These are phyloP conservation scores for Litocranius walleri DNA, from an alignment of 2,113 vertebrate species.

Conservation along the genomic window DNA sequence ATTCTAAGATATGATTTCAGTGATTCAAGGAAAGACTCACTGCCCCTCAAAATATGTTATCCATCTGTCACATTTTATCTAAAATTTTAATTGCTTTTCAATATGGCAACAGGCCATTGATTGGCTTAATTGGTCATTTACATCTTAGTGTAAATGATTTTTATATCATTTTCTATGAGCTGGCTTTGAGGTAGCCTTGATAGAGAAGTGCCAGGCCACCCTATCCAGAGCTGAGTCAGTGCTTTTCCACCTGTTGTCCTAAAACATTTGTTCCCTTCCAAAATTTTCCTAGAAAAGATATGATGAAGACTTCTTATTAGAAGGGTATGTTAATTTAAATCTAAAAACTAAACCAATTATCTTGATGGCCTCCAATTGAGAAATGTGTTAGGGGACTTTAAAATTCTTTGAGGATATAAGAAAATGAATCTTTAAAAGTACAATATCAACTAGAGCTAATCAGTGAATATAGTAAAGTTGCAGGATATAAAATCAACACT, in stretches of 20 bases:
- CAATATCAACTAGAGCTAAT: too few relatives aligned
- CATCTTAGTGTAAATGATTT: background rate
- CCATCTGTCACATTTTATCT: background rate
- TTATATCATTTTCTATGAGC: background rate
- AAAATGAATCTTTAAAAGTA: background rate
- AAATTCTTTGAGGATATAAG: background rate
- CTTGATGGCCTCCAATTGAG: background rate
- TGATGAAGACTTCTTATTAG: background rate
- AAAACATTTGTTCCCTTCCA: background rate
- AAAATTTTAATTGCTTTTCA: background rate
- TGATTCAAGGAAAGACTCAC: background rate
- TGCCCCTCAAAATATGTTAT: background rate
- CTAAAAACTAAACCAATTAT: background rate
- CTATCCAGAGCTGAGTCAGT: background rate
- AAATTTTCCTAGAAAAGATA: background rate
- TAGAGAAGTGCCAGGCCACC: background rate
- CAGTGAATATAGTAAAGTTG: too few relatives aligned
- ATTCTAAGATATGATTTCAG: background rate
- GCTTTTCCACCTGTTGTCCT: background rate
- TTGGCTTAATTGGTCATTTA: background rate
- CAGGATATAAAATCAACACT: too few relatives aligned
- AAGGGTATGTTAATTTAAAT: background rate
- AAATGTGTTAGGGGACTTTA: background rate
- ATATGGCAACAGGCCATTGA: background rate
- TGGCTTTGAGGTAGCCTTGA: background rate